These are phyloP conservation scores for Paradisaea rubra DNA, from an alignment of 2,113 vertebrate species.

Conservation along the genomic window DNA sequence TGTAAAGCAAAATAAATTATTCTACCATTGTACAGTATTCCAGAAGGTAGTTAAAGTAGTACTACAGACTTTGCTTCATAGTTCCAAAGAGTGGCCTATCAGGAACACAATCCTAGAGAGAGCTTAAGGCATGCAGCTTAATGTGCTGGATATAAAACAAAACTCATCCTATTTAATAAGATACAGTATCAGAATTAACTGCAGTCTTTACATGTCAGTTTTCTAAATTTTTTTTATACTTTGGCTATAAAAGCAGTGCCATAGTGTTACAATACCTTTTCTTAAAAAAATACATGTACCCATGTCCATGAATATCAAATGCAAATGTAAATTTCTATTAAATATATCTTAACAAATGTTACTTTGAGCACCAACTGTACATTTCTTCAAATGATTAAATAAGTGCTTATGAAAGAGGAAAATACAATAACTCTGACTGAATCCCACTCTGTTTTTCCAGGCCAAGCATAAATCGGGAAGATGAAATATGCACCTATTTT, in stretches of 20 bases:
- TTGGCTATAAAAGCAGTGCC: slow-evolving; percentile 79
- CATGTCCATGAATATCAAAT: slow-evolving; percentile 78
- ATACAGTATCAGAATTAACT: slow-evolving; percentile 66
- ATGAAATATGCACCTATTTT: slow-evolving; percentile 30
- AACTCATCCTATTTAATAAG: slow-evolving; percentile 64
- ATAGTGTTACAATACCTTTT: slow-evolving; percentile 79
- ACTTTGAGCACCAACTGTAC: slow-evolving; percentile 80
- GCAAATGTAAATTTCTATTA: slow-evolving; percentile 76
- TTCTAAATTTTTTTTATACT: slow-evolving; percentile 65
- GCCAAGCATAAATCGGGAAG: slow-evolving; percentile 17
- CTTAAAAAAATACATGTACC: slow-evolving; percentile 84
- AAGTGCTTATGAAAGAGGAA: slow-evolving; percentile 73
- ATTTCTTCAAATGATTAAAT: slow-evolving; percentile 72
- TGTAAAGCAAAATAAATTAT: slow-evolving; percentile 92
- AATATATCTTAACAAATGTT: slow-evolving; percentile 78
- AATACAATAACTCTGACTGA: slow-evolving; percentile 49
- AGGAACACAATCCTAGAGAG: slow-evolving; percentile 65
- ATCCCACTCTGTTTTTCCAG: slow-evolving; percentile 49
- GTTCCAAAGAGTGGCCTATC: slow-evolving; percentile 57
- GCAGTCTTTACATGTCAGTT: slow-evolving; percentile 73
- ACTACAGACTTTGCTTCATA: slow-evolving; percentile 65
- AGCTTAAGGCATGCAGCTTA: slow-evolving; percentile 76
- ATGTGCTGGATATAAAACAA: slow-evolving; percentile 72
- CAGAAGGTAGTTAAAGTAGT: slow-evolving; percentile 73
- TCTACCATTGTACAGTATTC: slow-evolving; percentile 81